Conservation (phyloP, 1,140 invertebrate species). For the Pachypeltis micranthus region DNA sequence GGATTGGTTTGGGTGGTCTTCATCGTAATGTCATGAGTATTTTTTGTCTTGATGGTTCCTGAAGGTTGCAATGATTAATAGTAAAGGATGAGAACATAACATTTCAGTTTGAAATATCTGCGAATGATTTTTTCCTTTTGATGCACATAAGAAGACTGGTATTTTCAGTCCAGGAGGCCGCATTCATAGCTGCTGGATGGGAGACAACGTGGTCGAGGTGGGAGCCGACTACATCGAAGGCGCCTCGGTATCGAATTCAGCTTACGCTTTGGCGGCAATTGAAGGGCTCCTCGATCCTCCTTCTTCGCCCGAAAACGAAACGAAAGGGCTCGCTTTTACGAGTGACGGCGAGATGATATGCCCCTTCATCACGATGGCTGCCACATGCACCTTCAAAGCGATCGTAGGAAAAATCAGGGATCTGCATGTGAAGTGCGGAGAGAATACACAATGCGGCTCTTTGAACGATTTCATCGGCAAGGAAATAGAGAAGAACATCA, state of each 20-base stretch:
- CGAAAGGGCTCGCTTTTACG: conserved; percentile 45
- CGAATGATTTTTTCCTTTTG: no score
- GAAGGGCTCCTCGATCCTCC: conserved; percentile 45
- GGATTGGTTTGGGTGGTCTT: no score
- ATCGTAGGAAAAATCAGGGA: conserved; percentile 32
- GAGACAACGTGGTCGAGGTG: conserved; percentile 58
- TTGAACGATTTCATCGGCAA: conserved; percentile 1
- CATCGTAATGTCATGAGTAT: no score
- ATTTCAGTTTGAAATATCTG: no score
- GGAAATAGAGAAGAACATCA: conserved; percentile 20
- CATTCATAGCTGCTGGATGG: conserved; percentile 59
- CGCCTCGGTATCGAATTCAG: conserved; percentile 51
- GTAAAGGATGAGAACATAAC: no score
- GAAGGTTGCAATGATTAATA: no score
- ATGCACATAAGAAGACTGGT: no score
- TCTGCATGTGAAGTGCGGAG: conserved; percentile 32
- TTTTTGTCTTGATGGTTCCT: no score
- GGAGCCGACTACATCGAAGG: conserved; percentile 50
- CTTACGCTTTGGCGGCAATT: conserved; percentile 50
- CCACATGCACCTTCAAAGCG: conserved; percentile 48
- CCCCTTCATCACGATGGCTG: conserved; percentile 44
- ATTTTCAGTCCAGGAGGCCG: conserved; percentile 50
- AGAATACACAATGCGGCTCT: conserved; percentile 41
- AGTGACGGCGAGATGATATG: conserved; percentile 51
- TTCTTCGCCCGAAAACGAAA: conserved; percentile 30